Evolutionary conservation across 2,888 invertebrate genomes (phyloP).

Genomic region (Drosophila siamana): DNA sequence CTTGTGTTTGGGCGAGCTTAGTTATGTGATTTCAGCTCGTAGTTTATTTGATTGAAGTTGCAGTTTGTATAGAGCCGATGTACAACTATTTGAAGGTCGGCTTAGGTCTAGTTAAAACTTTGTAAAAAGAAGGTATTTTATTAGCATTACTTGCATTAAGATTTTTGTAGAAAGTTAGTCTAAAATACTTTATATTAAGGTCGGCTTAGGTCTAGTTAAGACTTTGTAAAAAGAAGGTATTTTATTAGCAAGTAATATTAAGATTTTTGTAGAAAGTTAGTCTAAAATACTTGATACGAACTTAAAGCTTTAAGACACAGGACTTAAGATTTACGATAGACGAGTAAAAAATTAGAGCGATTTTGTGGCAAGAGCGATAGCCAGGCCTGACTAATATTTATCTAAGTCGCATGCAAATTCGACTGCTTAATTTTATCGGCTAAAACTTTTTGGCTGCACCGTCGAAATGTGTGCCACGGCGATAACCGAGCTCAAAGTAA

Average conservation of each 20-base stretch:
- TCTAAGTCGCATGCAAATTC: slow-evolving; percentile 57
- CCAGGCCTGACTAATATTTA: slow-evolving; percentile 56
- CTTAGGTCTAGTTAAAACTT: no score
- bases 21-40: background rate
- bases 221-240: no score
- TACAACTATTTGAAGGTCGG: no score
- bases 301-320: background rate
- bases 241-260: no score
- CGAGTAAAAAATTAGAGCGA: slow-evolving; percentile 26
- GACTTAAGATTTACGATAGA: background rate
- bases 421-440: slow-evolving; percentile 1
- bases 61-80: no score
- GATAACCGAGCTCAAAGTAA: slow-evolving; percentile 58
- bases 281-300: background rate
- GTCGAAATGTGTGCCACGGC: slow-evolving; percentile 49
- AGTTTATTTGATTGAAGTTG: no score
- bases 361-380: slow-evolving; percentile 45
- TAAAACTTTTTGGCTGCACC: slow-evolving; percentile 51
- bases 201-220: no score
- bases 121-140: no score
- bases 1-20: background rate
- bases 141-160: no score
- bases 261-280: background rate
- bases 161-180: background rate
- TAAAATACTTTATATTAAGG: no score